These are phyloP conservation scores for Atherinomorus stipes DNA, from an alignment of 2,113 vertebrate genomes.

Conservation along the genomic window DNA sequence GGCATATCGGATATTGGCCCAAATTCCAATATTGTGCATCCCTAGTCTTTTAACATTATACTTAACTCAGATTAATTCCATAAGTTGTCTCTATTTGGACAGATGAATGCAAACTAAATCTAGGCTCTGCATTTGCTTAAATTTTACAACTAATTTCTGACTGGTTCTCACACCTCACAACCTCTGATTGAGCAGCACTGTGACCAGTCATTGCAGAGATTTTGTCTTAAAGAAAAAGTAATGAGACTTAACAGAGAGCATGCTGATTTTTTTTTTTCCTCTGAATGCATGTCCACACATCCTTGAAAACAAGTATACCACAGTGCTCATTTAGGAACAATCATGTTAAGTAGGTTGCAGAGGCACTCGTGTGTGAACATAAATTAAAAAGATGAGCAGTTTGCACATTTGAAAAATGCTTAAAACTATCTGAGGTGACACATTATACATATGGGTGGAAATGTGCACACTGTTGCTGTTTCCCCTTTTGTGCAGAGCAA, in stretches of 20 bases:
- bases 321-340: conserved; percentile 44
- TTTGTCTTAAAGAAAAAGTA: neutral
- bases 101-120: neutral
- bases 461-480: conserved; percentile 20
- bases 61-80: no score
- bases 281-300: conserved; percentile 28
- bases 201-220: conserved; percentile 17
- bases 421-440: conserved; percentile 14
- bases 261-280: conserved; percentile 13
- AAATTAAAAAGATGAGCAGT: conserved; percentile 40
- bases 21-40: no score
- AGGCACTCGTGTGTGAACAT: conserved; percentile 11
- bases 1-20: no score
- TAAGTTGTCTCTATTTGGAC: neutral
- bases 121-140: neutral
- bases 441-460: conserved; percentile 13
- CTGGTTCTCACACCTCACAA: neutral
- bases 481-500: conserved; percentile 38
- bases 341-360: conserved; percentile 32
- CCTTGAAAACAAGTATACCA: conserved; percentile 15
- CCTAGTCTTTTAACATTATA: no score
- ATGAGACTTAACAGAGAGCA: neutral
- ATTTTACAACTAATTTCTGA: neutral
- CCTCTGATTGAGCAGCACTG: neutral
- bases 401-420: conserved; percentile 31